Evolutionary conservation across 2,113 vertebrate species (phyloP).

Genomic region (Macquaria ambigua): DNA sequence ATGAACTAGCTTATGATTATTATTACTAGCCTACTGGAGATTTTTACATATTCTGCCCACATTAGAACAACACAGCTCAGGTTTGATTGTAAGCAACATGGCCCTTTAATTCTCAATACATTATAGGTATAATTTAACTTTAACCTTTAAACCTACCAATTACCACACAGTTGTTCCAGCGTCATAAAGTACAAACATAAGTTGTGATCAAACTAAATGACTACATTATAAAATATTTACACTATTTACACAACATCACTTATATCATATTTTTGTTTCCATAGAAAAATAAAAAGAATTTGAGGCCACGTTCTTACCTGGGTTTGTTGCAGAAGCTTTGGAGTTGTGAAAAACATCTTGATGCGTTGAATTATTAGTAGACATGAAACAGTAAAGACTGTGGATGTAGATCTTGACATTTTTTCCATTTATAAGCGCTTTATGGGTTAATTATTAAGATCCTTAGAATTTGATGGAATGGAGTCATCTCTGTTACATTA

Average conservation of each 20-base stretch:
- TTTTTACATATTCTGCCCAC: not conserved
- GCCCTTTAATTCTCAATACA: not conserved
- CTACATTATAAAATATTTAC: not conserved
- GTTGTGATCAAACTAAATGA: not conserved
- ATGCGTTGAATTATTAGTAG: not conserved
- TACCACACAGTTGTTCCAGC: not conserved
- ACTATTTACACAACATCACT: not conserved
- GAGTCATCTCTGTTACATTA: not conserved
- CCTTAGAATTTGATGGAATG: not conserved
- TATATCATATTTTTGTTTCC: not conserved
- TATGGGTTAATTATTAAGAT: not conserved
- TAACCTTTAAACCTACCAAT: not conserved
- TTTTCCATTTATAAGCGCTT: not conserved
- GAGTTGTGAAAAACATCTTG: constrained; percentile 50
- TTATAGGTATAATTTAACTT: not conserved
- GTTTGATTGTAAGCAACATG: not conserved
- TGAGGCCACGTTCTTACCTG: constrained; percentile 66
- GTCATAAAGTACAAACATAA: not conserved
- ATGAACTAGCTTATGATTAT: not conserved
- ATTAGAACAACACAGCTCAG: not conserved
- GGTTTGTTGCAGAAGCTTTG: constrained; percentile 21
- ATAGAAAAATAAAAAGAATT: not conserved
- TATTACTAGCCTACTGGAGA: no score
- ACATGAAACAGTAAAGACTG: constrained; percentile 28
- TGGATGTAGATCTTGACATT: constrained; percentile 36